phyloP scores from a whole-genome alignment of 2,113 vertebrate species.

The Salvelinus namaycush region DNA sequence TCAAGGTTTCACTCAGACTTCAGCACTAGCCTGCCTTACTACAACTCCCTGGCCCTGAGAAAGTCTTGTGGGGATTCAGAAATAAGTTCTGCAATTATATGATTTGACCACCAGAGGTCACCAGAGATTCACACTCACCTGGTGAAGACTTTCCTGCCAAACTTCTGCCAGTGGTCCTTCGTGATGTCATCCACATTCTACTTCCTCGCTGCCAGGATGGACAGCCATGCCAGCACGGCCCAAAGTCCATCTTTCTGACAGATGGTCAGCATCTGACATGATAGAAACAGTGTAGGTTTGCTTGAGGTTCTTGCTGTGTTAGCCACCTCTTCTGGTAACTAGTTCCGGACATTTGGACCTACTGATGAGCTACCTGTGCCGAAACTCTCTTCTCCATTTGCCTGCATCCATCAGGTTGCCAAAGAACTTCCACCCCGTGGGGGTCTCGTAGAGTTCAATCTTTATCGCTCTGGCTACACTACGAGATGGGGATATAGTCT shows the following conservation, averaged over 20 bases:
- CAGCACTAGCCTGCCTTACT: background rate
- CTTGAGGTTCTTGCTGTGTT: background rate
- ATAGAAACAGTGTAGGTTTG: background rate
- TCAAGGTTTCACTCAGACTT: background rate
- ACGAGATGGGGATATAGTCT: constrained; percentile 23
- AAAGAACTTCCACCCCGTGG: constrained; percentile 96
- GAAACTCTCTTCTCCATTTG: constrained; percentile 94
- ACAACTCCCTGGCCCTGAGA: background rate
- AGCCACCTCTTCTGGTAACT: background rate
- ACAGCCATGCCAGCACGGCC: constrained; percentile 96
- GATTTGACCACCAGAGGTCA: constrained; percentile 52
- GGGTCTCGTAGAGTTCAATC: constrained; percentile 94
- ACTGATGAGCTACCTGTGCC: constrained; percentile 83
- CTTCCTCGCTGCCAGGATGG: constrained; percentile 85
- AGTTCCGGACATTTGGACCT: background rate
- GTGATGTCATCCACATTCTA: constrained; percentile 92
- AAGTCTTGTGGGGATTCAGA: background rate
- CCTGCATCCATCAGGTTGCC: constrained; percentile 96
- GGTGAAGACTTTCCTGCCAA: constrained; percentile 93
- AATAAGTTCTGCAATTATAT: background rate
- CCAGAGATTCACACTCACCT: constrained; percentile 71
- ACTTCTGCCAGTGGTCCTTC: constrained; percentile 93
- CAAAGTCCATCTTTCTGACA: constrained; percentile 96
- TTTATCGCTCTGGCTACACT: constrained; percentile 95
- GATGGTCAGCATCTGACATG: constrained; percentile 88